These are phyloP conservation scores for Lineus longissimus DNA, from an alignment of 1,140 invertebrate genomes.

Conservation along the genomic window DNA sequence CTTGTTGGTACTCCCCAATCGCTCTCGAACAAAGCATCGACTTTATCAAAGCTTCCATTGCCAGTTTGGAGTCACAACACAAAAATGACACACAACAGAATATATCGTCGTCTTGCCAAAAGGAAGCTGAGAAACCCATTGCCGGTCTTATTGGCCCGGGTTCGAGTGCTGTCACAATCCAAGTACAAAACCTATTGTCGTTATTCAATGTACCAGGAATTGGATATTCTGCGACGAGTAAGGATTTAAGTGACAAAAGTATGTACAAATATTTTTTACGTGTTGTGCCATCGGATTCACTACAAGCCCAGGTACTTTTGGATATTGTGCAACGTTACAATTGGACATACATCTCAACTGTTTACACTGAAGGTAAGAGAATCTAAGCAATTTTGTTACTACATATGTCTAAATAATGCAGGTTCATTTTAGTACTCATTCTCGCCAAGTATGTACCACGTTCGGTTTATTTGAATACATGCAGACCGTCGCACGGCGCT, in stretches of 20 bases:
- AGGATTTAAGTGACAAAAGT: conserved; percentile 73
- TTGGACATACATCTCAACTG: conserved; percentile 81
- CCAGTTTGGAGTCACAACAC: conserved; percentile 29
- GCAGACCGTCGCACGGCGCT: too few relatives aligned
- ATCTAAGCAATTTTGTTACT: too few relatives aligned
- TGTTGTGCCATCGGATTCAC: conserved; percentile 77
- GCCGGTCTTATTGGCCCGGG: conserved; percentile 70
- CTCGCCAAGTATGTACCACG: too few relatives aligned
- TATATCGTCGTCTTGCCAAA: conserved; percentile 14
- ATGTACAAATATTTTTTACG: conserved; percentile 75
- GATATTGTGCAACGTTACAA: conserved; percentile 70
- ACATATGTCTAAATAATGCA: too few relatives aligned
- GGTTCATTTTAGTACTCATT: too few relatives aligned
- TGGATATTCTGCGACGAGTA: conserved; percentile 76
- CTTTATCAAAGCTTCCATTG: conserved; percentile 67
- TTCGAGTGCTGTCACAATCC: conserved; percentile 65
- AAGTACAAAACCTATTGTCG: conserved; percentile 78
- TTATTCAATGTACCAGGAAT: conserved; percentile 77
- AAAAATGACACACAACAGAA: not conserved
- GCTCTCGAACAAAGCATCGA: conserved; percentile 75
- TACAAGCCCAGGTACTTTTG: conserved; percentile 73
- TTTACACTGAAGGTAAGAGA: conserved; percentile 71
- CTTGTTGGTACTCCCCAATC: conserved; percentile 76
- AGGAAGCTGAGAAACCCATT: conserved; percentile 50
- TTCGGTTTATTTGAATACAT: too few relatives aligned